Conservation (phyloP, 23 tunicate species). For the Ascidia mentula region DNA sequence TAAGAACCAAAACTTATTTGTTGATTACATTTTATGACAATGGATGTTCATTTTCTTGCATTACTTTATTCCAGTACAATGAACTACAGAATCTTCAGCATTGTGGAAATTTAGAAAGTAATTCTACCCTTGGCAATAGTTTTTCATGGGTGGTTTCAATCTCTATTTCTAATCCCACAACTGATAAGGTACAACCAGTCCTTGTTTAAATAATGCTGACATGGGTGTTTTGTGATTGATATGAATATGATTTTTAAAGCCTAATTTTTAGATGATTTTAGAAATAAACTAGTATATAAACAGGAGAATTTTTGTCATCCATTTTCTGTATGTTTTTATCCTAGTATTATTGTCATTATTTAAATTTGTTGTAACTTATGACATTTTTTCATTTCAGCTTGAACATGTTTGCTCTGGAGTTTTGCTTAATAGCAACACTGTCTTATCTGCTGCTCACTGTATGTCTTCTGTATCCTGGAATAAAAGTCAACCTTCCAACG, state of each 20-base stretch:
- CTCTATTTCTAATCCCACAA: neutral
- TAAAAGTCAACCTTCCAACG: too few relatives aligned
- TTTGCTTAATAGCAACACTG: slow-evolving; percentile 21
- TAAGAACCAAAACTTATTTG: neutral
- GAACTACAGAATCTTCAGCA: neutral
- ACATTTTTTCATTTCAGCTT: slow-evolving; percentile 15
- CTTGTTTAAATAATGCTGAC: too few relatives aligned
- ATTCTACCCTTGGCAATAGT: neutral
- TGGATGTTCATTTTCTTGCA: neutral
- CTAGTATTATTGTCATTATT: too few relatives aligned
- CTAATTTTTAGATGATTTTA: too few relatives aligned
- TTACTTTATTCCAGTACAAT: neutral
- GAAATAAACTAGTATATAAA: too few relatives aligned
- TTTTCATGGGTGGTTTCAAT: slow-evolving; percentile 1
- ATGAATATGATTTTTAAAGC: too few relatives aligned
- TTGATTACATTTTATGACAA: neutral
- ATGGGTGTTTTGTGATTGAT: too few relatives aligned
- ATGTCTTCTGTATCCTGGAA: too few relatives aligned
- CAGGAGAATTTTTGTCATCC: too few relatives aligned
- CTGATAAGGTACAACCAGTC: neutral
- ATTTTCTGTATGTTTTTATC: too few relatives aligned
- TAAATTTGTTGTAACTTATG: neutral
- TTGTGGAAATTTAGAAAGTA: neutral
- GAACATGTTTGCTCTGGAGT: slow-evolving; percentile 47
- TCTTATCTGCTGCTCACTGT: slow-evolving; percentile 59